These are phyloP conservation scores for Cryptocephalus moraei DNA, from an alignment of 2,888 invertebrate genomes.

Conservation along the genomic window DNA sequence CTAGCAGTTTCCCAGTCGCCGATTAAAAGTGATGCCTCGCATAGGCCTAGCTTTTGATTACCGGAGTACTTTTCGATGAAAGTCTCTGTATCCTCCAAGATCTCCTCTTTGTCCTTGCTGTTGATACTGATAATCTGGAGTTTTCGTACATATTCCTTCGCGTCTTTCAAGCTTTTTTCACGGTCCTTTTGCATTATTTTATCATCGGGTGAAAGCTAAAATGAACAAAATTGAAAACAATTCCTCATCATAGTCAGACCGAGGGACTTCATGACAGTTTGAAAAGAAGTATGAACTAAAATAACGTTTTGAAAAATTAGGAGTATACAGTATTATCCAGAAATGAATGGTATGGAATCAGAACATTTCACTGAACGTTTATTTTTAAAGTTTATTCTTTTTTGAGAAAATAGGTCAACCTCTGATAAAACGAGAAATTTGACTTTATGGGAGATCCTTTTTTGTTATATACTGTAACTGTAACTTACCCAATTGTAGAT, in stretches of 20 bases:
- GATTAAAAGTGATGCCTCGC: slow-evolving; percentile 76
- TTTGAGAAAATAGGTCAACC: no score
- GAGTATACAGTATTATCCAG: no score
- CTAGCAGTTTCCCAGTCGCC: slow-evolving; percentile 88
- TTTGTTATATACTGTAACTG: no score
- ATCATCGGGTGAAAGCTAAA: slow-evolving; percentile 76
- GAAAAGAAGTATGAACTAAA: no score
- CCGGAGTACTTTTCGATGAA: slow-evolving; percentile 47
- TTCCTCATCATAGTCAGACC: no score
- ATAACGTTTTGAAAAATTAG: no score
- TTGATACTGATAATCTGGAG: slow-evolving; percentile 73
- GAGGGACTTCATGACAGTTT: no score
- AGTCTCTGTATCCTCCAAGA: slow-evolving; percentile 54
- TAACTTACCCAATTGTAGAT: slow-evolving; percentile 80
- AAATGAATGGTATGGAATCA: no score
- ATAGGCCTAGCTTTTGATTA: slow-evolving; percentile 87
- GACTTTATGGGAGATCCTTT: no score
- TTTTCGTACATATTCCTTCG: slow-evolving; percentile 81
- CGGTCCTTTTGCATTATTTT: slow-evolving; percentile 68
- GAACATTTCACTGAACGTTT: no score
- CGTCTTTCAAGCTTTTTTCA: slow-evolving; percentile 72
- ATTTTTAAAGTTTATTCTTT: not conserved
- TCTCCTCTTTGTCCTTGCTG: slow-evolving; percentile 64
- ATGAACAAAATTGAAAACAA: slow-evolving; percentile 5
- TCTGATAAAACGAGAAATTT: no score